Percentiles rank a stretch among this genome's conserved stretches.
Conservation (phyloP, 2,797 vertebrate genomes). For the Acrossocheilus wenchowensis region DNA sequence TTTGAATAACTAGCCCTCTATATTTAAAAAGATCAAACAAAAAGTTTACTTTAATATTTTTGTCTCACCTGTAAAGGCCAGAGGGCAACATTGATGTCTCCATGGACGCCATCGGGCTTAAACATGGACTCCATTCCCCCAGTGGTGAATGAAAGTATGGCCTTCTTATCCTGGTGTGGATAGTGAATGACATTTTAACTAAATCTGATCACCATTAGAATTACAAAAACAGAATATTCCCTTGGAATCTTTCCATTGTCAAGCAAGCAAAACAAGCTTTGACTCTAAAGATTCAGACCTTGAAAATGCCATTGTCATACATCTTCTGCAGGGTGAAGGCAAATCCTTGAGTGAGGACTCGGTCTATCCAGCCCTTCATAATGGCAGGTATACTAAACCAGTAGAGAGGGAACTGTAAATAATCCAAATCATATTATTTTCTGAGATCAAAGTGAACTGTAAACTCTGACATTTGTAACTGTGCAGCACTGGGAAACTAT, state of each 20-base stretch:
- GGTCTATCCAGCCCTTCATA: constrained; percentile 92
- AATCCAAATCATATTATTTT: background rate
- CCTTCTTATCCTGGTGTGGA: constrained; percentile 81
- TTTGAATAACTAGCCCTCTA: background rate
- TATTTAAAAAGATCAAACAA: background rate
- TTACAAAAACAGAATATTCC: background rate
- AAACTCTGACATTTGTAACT: background rate
- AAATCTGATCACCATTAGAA: background rate
- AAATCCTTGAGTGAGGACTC: constrained; percentile 87
- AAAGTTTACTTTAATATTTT: background rate
- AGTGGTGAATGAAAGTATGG: constrained; percentile 88
- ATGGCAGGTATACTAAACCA: constrained; percentile 91
- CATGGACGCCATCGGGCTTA: constrained; percentile 71
- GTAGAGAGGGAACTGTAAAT: constrained; percentile 86
- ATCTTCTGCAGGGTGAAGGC: constrained; percentile 78
- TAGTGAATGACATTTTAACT: background rate
- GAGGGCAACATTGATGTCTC: constrained; percentile 84
- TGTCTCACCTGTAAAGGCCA: constrained; percentile 90
- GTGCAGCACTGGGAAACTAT: background rate
- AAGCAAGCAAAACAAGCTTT: background rate
- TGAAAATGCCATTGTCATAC: constrained; percentile 82
- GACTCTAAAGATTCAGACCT: constrained; percentile 73
- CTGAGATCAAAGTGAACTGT: background rate
- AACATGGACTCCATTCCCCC: constrained; percentile 78
- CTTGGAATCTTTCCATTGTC: background rate